Base-by-base conservation (phyloP, 2,888 invertebrate species). In the Clanis bilineata region DNA sequence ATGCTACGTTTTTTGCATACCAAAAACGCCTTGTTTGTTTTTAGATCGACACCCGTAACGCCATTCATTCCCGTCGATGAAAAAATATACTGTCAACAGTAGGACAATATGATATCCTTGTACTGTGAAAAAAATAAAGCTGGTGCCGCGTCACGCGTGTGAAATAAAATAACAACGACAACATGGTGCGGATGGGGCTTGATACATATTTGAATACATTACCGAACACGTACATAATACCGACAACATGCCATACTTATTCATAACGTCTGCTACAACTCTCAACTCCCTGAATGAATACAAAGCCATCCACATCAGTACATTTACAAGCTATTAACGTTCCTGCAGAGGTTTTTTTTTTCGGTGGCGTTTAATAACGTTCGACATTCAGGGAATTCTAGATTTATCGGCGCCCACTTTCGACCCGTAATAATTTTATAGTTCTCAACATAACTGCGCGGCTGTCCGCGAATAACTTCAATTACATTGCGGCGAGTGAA, bases 191-290 rank as follows among this genome's bases (percentile, higher is more conserved):
- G 85, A 87, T 86, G 87, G 84, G 80, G 85, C 87, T 85, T 88
- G 88, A 90, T 91, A 91, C 90, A 90, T 91, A 92, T 91, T 92
- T 92, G 91, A 91, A 92, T 91, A 91, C 82, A 91, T 92, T 90
- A 91, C 90, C 69, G 84, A 87, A 84, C 86, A 88, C 85, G 87
- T 83, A 88, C 85, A 88, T 89, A 89, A 88, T 87, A 82, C 86
- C 78, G 77, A 79, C 80, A 79, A 85, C 85, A 86, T 79, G 81
- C 77, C 78, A 84, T 86, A 86, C 88, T 86, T 88, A 90, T 89
- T 91, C 90, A 91, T 90, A 88, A 85, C 87, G 82, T 77, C 82
- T 80, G 75, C 85, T 81, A 32, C 45, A 45, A 18, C 32, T 51
- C 51, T 18, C 10, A 41, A 41, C 41, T 18, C 18, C 18, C 41